Conservation (phyloP, 2,113 vertebrate species). For the Sebastes schlegelii region DNA sequence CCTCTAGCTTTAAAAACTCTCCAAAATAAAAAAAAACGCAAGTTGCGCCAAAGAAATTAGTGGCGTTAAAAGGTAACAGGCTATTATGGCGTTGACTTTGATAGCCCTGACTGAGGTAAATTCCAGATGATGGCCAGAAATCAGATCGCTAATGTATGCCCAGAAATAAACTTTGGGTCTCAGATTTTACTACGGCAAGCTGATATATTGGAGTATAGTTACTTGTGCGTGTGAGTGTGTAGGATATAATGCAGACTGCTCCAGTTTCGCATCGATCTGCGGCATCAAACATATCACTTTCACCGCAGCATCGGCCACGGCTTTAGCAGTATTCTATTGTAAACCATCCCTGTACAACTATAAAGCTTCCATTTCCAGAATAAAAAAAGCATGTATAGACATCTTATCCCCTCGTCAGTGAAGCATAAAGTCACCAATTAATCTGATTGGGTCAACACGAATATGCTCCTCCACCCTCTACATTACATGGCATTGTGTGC, state of each 20-base stretch:
- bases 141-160: neutral
- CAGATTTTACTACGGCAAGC: conserved; percentile 13
- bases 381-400: conserved; percentile 56
- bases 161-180: neutral
- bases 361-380: conserved; percentile 44
- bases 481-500: conserved; percentile 42
- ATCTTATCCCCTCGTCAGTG: conserved; percentile 44
- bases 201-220: neutral
- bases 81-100: too few relatives aligned
- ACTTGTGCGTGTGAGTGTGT: neutral
- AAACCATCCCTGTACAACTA: neutral
- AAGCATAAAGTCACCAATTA: conserved; percentile 40
- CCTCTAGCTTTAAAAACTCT: too few relatives aligned
- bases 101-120: neutral
- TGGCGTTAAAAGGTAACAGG: too few relatives aligned
- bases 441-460: conserved; percentile 62
- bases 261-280: conserved; percentile 20
- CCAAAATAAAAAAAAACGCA: too few relatives aligned
- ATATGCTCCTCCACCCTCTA: conserved; percentile 9
- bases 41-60: too few relatives aligned
- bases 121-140: neutral
- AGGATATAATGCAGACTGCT: conserved; percentile 4
- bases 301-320: neutral
- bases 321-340: neutral
- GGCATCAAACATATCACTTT: conserved; percentile 38